Base-by-base conservation (phyloP, 2,888 invertebrate genomes). In the Meloe dianella region DNA sequence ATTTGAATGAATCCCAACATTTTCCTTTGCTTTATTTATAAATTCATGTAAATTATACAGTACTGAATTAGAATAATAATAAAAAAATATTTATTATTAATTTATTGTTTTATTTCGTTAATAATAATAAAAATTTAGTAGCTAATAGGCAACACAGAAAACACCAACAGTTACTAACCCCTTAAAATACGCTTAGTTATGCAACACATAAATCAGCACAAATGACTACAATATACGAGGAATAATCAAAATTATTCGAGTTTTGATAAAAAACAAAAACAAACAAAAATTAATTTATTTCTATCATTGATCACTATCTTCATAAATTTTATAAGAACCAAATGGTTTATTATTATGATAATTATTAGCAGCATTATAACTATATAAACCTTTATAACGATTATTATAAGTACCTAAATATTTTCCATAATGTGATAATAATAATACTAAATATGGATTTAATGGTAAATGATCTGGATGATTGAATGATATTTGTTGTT, bases 271-370 rank as follows among this genome's bases (percentile, higher is more conserved):
- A n/a, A n/a, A n/a, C n/a, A n/a, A n/a, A n/a, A n/a, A n/a, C n/a
- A n/a, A n/a, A n/a, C n/a, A n/a, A n/a, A n/a, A n/a, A n/a, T n/a
- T n/a, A 14, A 1, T 20, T 8, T 47, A 7, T 20, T 20, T 4
- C 2, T 5, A 24, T 70, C 65, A 68, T 57, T 71, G 64, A 63
- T 79, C 78, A 59, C 73, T 72, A 73, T 84, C 83, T 71, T 84
- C 83, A 68, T 84, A 80, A 60, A 83, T 77, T 76, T 90, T 90
- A 77, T 90, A 90, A 35, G 85, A 81, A 54, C 89, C 90, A 76
- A 89, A 89, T 0, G 90, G 89, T 78, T 86, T 85, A 77, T 89
- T 89, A 75, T 90, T 90, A 77, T 90, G 89, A 73, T 89, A 87
- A 79, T 89, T 89, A 78, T 90, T 90, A 8, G 87, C 86, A 20